Evolutionary conservation across 2,888 invertebrate species (phyloP).

Genomic region (Rhingia rostrata): DNA sequence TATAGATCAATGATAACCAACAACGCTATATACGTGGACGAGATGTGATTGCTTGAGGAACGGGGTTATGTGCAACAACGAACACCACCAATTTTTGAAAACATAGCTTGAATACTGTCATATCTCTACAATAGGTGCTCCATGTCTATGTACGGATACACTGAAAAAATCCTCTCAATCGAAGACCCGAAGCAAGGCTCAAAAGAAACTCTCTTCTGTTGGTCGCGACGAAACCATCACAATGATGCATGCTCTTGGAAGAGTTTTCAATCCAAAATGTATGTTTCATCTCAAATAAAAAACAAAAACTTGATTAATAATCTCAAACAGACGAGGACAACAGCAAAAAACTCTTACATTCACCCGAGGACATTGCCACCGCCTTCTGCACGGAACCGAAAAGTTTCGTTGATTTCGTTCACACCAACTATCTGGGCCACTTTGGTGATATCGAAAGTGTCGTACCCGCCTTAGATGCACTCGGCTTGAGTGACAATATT

Average conservation of each 20-base stretch:
- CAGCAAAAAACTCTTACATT: slow-evolving; percentile 84
- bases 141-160: slow-evolving; percentile 69
- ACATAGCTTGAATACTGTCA: too few species aligned
- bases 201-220: slow-evolving; percentile 82
- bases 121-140: slow-evolving; percentile 67
- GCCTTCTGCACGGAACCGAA: slow-evolving; percentile 87
- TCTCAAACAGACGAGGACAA: slow-evolving; percentile 79
- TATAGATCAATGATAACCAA: too few species aligned
- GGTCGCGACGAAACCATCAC: slow-evolving; percentile 88
- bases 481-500: slow-evolving; percentile 89
- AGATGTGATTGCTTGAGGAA: too few species aligned
- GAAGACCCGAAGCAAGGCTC: slow-evolving; percentile 75
- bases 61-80: too few species aligned
- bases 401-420: slow-evolving; percentile 87
- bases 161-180: slow-evolving; percentile 58
- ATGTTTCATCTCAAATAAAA: slow-evolving; percentile 61
- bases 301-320: not conserved
- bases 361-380: slow-evolving; percentile 87
- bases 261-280: slow-evolving; percentile 91
- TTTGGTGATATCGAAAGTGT: slow-evolving; percentile 87
- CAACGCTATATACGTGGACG: too few species aligned
- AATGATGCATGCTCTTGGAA: slow-evolving; percentile 89
- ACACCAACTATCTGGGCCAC: slow-evolving; percentile 90
- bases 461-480: slow-evolving; percentile 85
- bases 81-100: too few species aligned